Evolutionary conservation across 2,113 vertebrate species (phyloP).

Genomic region (Podocnemis expansa): DNA sequence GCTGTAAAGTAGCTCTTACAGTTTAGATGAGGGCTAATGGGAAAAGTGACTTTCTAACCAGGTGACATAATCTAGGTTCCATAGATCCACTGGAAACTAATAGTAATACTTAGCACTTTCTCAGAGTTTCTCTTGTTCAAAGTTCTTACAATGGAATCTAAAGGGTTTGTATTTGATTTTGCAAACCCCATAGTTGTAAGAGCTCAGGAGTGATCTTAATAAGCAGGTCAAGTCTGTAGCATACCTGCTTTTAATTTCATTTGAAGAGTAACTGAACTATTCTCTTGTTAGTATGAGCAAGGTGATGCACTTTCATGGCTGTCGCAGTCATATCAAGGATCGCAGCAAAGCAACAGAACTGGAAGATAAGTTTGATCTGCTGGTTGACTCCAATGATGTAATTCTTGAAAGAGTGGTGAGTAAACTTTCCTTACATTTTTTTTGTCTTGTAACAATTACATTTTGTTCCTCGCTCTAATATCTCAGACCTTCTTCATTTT

Average conservation of each 20-base stretch:
- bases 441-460: background rate
- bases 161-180: background rate
- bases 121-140: fast-evolving
- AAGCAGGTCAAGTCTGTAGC: background rate
- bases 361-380: constrained; percentile 93
- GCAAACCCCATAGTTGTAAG: background rate
- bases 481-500: background rate
- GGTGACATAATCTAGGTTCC: fast-evolving
- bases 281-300: constrained; percentile 87
- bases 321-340: constrained; percentile 85
- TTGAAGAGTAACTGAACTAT: background rate
- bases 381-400: constrained; percentile 93
- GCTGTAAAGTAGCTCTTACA: fast-evolving
- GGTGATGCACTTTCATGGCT: constrained; percentile 94
- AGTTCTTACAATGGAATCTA: fast-evolving
- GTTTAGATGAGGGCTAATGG: background rate
- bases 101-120: background rate
- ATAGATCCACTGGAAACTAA: fast-evolving
- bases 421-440: background rate
- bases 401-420: constrained; percentile 96
- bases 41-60: fast-evolving
- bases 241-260: background rate
- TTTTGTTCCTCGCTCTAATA: background rate
- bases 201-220: background rate
- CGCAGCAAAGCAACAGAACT: constrained; percentile 84